These are phyloP conservation scores for Thaumatotibia leucotreta DNA, from an alignment of 1,140 invertebrate species.

Conservation along the genomic window DNA sequence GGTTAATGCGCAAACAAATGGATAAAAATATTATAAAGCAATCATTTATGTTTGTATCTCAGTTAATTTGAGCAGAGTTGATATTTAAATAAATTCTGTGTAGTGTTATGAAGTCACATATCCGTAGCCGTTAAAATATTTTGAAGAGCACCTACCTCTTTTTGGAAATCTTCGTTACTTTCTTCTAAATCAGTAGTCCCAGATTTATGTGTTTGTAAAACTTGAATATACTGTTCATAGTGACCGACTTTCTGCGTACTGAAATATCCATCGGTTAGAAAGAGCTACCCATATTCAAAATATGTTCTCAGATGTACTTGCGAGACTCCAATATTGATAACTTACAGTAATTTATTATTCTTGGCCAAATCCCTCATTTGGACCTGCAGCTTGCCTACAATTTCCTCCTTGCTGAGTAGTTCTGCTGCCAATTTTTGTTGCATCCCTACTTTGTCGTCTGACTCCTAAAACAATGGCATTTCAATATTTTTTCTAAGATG, in stretches of 20 bases:
- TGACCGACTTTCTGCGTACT: constrained; percentile 68
- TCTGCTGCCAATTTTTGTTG: constrained; percentile 65
- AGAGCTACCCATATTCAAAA: not conserved
- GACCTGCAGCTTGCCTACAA: constrained; percentile 59
- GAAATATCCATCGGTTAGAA: constrained; percentile 17
- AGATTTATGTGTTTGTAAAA: constrained; percentile 48
- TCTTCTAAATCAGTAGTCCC: constrained; percentile 45
- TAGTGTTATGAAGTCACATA: too few species aligned
- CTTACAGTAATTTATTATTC: constrained; percentile 62
- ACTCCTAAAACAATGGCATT: constrained; percentile 41
- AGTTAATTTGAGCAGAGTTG: too few species aligned
- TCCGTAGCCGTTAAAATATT: too few species aligned
- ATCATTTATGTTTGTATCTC: too few species aligned
- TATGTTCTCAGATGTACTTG: not conserved
- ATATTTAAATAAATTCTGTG: too few species aligned
- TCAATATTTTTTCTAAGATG: not conserved
- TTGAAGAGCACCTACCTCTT: too few species aligned
- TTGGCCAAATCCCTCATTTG: constrained; percentile 63
- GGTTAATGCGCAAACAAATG: too few species aligned
- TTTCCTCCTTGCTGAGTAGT: constrained; percentile 62
- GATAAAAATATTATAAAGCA: too few species aligned
- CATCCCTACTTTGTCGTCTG: constrained; percentile 60
- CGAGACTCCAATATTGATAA: not conserved
- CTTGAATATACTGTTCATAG: constrained; percentile 59
- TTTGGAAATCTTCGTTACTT: constrained; percentile 57